phyloP scores from a whole-genome alignment of 1,140 invertebrate genomes.

The Asbolus verrucosus region DNA sequence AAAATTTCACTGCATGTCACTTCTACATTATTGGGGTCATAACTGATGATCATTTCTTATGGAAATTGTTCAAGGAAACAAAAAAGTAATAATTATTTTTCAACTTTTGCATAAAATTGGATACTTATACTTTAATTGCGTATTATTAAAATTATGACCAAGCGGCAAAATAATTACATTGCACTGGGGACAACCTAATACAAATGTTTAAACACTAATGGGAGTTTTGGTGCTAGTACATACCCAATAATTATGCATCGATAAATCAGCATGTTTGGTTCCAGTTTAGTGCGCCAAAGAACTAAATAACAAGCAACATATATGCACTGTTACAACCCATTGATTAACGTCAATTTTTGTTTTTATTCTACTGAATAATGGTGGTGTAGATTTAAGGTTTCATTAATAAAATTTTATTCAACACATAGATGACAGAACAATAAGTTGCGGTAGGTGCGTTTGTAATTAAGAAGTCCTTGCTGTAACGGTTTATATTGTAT shows the following conservation, averaged over 20 bases:
- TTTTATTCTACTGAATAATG: neutral
- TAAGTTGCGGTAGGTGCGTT: neutral
- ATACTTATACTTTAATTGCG: too few relatives aligned
- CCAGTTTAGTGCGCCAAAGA: neutral
- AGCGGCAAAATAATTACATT: neutral
- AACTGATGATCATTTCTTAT: too few relatives aligned
- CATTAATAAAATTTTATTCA: neutral
- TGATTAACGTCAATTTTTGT: neutral
- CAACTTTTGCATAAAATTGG: too few relatives aligned
- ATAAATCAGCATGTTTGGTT: conserved; percentile 2
- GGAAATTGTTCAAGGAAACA: too few relatives aligned
- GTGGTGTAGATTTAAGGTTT: neutral
- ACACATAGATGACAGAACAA: neutral
- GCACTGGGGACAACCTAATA: neutral
- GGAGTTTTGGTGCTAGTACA: neutral
- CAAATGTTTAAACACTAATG: neutral
- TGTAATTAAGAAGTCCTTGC: neutral
- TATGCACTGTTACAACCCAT: neutral
- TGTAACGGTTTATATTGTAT: conserved; percentile 18
- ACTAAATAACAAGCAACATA: conserved; percentile 4
- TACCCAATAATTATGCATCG: neutral
- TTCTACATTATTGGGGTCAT: too few relatives aligned
- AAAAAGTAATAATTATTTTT: too few relatives aligned
- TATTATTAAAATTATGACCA: neutral
- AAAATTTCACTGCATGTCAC: too few relatives aligned